Conservation (phyloP, 1,140 invertebrate species). For the Scaptomyza graminum region DNA sequence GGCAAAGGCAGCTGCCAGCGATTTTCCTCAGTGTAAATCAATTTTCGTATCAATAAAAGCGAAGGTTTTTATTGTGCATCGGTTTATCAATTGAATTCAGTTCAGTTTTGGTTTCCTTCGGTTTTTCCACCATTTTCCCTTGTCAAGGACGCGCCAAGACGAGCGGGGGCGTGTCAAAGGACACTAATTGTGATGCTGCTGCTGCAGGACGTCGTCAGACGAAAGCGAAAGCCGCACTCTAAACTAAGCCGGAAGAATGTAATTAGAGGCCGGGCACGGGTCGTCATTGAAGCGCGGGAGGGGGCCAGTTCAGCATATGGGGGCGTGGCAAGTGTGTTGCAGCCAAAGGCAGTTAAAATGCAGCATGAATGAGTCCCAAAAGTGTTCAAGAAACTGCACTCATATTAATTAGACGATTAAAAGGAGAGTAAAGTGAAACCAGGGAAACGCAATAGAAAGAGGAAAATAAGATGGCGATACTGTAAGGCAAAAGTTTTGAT, state of each 20-base stretch:
- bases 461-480: no score
- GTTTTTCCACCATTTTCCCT: not conserved
- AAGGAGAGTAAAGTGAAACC: not conserved
- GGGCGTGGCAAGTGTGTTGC: conserved; percentile 55
- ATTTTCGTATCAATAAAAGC: conserved; percentile 81
- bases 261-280: conserved; percentile 71
- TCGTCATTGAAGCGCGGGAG: not conserved
- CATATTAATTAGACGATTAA: conserved; percentile 4
- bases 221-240: conserved; percentile 68
- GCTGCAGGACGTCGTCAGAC: conserved; percentile 45
- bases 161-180: conserved; percentile 70
- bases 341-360: conserved; percentile 13
- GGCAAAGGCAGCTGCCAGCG: conserved; percentile 62
- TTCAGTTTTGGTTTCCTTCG: conserved; percentile 18
- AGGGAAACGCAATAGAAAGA: no score
- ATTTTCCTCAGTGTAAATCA: conserved; percentile 73
- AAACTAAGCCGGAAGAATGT: conserved; percentile 71
- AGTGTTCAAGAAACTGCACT: not conserved
- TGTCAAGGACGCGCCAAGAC: conserved; percentile 52
- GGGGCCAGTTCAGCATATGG: conserved; percentile 38
- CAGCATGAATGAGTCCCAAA: conserved; percentile 25
- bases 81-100: conserved; percentile 63
- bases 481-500: no score
- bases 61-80: conserved; percentile 59
- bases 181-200: conserved; percentile 67